These are phyloP conservation scores for Phalacrocorax aristotelis DNA, from an alignment of 2,113 vertebrate species.

Conservation along the genomic window DNA sequence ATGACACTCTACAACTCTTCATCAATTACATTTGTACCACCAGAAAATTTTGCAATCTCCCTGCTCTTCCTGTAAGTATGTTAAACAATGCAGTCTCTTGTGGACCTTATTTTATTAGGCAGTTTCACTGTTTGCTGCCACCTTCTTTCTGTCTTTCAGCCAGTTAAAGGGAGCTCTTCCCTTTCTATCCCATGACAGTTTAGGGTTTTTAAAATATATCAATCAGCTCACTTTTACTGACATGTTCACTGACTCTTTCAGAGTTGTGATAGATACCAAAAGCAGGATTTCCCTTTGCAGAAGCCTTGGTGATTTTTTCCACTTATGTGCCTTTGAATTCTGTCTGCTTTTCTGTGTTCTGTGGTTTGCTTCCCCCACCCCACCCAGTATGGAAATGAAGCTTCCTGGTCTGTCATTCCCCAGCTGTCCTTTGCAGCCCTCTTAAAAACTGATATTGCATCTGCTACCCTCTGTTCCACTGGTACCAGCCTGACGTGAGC, in stretches of 20 bases:
- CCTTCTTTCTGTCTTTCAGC: not conserved
- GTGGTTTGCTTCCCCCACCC: not conserved
- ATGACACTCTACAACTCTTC: not conserved
- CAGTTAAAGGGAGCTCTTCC: not conserved
- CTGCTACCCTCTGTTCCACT: not conserved
- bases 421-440: not conserved
- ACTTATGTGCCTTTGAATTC: not conserved
- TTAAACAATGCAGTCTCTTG: not conserved
- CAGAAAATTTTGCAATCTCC: not conserved
- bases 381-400: not conserved
- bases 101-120: not conserved
- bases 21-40: not conserved
- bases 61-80: not conserved
- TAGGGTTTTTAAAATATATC: not conserved
- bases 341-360: not conserved
- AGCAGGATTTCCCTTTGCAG: not conserved
- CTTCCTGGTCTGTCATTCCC: not conserved
- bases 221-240: not conserved
- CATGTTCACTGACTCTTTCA: not conserved
- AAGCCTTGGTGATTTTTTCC: not conserved
- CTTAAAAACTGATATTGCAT: not conserved
- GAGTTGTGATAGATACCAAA: not conserved
- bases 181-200: not conserved
- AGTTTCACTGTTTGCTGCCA: not conserved
- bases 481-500: not conserved